phyloP scores from a whole-genome alignment of 2,888 invertebrate species.

The Invenusta paracnida region DNA sequence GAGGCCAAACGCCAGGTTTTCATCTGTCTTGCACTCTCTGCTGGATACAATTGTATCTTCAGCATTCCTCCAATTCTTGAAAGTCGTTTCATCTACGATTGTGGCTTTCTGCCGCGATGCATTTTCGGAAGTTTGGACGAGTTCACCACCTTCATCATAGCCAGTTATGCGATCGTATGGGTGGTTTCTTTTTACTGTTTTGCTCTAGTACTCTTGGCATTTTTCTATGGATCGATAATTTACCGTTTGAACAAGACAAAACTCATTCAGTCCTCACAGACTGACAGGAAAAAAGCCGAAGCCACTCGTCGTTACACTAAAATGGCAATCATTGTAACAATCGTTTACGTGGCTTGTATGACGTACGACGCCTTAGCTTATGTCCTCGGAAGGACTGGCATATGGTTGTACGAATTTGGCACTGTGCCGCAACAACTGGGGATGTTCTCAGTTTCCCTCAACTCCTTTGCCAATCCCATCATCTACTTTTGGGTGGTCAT shows the following conservation, averaged over 20 bases:
- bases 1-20: background rate
- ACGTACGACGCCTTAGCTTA: slow-evolving; percentile 36
- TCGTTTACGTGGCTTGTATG: slow-evolving; percentile 38
- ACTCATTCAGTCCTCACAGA: background rate
- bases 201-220: background rate
- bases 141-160: background rate
- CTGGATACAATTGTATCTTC: background rate
- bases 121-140: background rate
- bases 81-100: background rate
- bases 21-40: background rate
- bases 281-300: background rate
- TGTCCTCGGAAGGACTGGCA: slow-evolving; percentile 22
- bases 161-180: background rate
- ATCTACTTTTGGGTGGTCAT: slow-evolving; percentile 34
- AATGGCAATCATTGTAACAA: slow-evolving; percentile 32
- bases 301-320: slow-evolving; percentile 27
- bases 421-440: slow-evolving; percentile 35
- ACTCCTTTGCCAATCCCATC: slow-evolving; percentile 37
- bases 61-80: slow-evolving; percentile 34
- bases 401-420: slow-evolving; percentile 15
- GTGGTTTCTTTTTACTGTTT: slow-evolving; percentile 7
- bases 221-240: slow-evolving; percentile 31
- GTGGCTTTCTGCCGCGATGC: background rate
- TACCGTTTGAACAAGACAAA: background rate
- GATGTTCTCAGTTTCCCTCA: slow-evolving; percentile 30